Conservation (phyloP, 1,140 invertebrate species). For the Drosophila parvula region DNA sequence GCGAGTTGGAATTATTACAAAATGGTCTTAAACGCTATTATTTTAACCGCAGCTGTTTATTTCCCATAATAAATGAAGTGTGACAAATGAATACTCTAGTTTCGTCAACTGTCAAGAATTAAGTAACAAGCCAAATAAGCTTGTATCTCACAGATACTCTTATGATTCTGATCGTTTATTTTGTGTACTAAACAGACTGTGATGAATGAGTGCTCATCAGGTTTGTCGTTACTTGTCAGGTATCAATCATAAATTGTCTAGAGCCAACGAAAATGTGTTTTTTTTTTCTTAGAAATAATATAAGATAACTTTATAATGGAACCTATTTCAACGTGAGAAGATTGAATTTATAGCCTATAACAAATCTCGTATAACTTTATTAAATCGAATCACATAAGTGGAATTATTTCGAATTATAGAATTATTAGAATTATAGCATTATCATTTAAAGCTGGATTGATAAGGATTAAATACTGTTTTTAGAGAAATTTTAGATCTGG, state of each 20-base stretch:
- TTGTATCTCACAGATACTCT: constrained; percentile 5
- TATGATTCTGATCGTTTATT: neutral
- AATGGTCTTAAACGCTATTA: neutral
- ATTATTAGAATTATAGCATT: no score
- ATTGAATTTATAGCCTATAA: neutral
- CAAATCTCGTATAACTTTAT: no score
- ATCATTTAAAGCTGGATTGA: no score
- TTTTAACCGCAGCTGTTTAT: neutral
- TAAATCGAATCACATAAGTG: no score
- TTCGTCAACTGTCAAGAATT: neutral
- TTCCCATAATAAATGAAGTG: neutral
- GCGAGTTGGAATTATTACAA: neutral
- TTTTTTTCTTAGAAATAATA: neutral
- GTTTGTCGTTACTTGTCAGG: neutral
- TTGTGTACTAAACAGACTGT: neutral
- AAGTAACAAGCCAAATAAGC: neutral
- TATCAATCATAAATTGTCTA: neutral
- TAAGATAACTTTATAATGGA: neutral
- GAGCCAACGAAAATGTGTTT: neutral
- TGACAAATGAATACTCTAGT: neutral
- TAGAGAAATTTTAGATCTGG: no score
- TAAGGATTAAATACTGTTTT: no score
- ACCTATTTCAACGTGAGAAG: no score
- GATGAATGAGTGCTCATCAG: neutral
- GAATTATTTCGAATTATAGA: no score